Base-by-base conservation (phyloP, 2,797 vertebrate genomes). In the Peromyscus attwateri region DNA sequence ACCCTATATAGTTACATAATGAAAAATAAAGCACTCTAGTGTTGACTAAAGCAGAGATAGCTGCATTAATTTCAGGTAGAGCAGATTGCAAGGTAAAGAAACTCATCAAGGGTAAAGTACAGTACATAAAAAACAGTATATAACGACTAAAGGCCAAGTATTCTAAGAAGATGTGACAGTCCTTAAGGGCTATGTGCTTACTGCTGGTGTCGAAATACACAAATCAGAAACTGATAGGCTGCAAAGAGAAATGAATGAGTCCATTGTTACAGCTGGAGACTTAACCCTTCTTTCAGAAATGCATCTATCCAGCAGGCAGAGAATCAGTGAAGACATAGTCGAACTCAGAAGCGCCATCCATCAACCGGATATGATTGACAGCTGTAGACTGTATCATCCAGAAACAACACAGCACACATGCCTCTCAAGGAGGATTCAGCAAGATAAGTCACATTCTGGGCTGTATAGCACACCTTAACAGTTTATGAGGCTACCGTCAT, bases 201-300 rank as follows among this genome's bases (percentile, higher is more conserved):
- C 64, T 14, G 31, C 19, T 85, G 46, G 64, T 68, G 27, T 68
- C 64, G 13, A 85, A 52, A 68, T 68, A 68, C 43, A n/a, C 1
- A 12, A 68, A n/a, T 89, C 76, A 55, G 64, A 92, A 92, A 77
- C 11, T 89, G 70, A 89, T 79, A 91, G 49, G 64, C 66, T 89
- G 13, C 55, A 64, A 81, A 37, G 37, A 88, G 49, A 71, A 52
- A 49, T 68, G 64, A 85, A 70, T 31, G n/a, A 52, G 90, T 16
- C 87, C n/a, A 37, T 52, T 64, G 13, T 90, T 66, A 64, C 16
- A 93, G 27, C 43, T 87, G 75, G 62, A 92, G n/a, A 62, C 40
- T 87, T 49, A 80, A 27, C 29, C 29, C 40, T 34, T 76, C 29
- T 77, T 70, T 95, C 87, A 62, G 87, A 91, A 82, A 76, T 71